These are phyloP conservation scores for Pipistrellus kuhlii DNA, from an alignment of 2,797 vertebrate species.

Conservation along the genomic window DNA sequence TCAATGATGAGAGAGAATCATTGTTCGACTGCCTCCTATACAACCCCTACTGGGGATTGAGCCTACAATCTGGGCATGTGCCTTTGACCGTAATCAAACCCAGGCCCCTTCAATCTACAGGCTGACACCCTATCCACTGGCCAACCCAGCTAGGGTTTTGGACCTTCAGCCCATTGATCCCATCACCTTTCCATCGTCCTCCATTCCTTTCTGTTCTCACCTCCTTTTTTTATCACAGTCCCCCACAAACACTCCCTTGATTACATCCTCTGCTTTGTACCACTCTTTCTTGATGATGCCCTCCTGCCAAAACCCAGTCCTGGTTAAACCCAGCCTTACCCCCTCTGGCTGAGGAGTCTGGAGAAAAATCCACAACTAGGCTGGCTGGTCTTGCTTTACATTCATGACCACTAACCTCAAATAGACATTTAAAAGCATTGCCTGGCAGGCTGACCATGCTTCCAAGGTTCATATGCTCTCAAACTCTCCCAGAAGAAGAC, in stretches of 20 bases:
- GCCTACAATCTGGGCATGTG: no score
- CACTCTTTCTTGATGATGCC: not conserved
- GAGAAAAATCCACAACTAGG: not conserved
- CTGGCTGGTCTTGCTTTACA: not conserved
- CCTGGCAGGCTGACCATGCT: not conserved
- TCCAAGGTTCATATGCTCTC: not conserved
- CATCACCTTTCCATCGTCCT: not conserved
- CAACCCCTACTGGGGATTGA: no score
- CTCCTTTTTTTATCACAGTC: not conserved
- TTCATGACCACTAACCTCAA: conserved; percentile 31
- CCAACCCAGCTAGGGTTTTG: no score
- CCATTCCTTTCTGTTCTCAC: not conserved
- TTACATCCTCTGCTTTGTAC: not conserved
- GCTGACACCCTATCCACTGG: no score
- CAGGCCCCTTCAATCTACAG: no score
- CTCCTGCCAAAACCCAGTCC: not conserved
- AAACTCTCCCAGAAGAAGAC: not conserved
- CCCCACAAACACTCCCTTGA: not conserved
- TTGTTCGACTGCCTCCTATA: no score
- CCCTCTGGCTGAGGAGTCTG: not conserved
- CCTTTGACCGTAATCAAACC: no score
- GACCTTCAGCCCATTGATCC: not conserved
- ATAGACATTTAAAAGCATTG: not conserved
- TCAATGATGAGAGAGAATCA: no score
- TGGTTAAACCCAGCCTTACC: not conserved